Conservation (phyloP, 2,888 invertebrate species). For the Metellina segmentata region DNA sequence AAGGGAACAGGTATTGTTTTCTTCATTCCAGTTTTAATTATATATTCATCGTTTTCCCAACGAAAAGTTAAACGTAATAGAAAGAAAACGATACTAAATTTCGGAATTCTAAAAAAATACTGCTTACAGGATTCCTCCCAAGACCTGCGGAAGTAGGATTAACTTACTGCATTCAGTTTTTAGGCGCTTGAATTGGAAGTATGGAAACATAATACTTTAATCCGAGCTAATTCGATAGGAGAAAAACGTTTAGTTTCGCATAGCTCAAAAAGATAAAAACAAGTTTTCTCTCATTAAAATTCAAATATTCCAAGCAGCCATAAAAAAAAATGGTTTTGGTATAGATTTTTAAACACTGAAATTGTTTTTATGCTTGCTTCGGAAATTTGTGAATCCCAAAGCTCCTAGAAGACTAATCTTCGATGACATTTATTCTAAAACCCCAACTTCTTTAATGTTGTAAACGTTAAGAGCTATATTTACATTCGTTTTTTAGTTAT, state of each 20-base stretch:
- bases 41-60: not conserved
- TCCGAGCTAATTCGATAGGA: constrained; percentile 24
- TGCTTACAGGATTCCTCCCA: not conserved
- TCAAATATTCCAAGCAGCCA: not conserved
- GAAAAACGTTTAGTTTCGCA: not conserved
- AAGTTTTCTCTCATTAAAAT: not conserved
- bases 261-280: not conserved
- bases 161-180: constrained; percentile 1
- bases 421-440: too few species aligned
- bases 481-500: too few species aligned
- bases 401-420: too few species aligned
- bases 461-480: too few species aligned
- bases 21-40: not conserved
- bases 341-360: too few species aligned
- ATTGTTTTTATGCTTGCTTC: too few species aligned
- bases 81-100: not conserved
- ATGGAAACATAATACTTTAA: constrained; percentile 36
- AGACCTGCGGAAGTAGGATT: constrained; percentile 16
- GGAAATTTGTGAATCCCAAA: too few species aligned
- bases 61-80: not conserved
- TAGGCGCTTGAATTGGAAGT: not conserved
- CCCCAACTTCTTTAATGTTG: too few species aligned
- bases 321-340: not conserved
- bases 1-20: not conserved
- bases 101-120: not conserved